Evolutionary conservation across 2,888 invertebrate species (phyloP), one percentile per base, ranked within the genome.

Genomic region (Meloe dianella): DNA sequence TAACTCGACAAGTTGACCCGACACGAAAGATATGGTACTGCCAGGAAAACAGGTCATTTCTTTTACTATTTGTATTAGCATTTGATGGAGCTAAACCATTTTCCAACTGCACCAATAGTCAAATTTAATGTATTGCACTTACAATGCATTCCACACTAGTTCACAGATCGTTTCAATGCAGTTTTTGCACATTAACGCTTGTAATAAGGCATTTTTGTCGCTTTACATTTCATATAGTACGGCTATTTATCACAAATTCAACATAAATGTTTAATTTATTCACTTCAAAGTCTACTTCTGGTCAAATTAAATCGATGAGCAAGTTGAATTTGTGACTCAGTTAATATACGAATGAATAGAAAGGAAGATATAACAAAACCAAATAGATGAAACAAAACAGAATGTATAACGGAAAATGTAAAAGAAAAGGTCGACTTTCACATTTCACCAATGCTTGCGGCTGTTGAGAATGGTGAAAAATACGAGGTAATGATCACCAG

Each of bases 1-100:
- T 63, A 66, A 67, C 66, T 57, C 69, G 66, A 66, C 66, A 62
- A 66, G 35, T 66, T 68, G 68, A 70, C 71, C 70, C 63, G 47
- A 59, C 61, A 64, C 66, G 60, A 64, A 70, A 70, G 68, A 71
- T 71, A 67, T 66, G 54, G 68, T 57, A 14, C 57, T 68, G 68
- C 64, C 69, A 59, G 64, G 62, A 66, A 69, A 64, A 54, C 54
- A 51, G 69, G 68, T 64, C 69, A 66, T 35, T 35, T 32, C 62
- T 61, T 69, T 64, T 63, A 63, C 63, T 60, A 66, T 60, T 58
- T 67, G 58, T 67, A 61, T 38, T 17, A 41, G 60, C 59, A 59
- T 64, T 67, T 67, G 67, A 64, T 67, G 64, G 61, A 60, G 58
- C 35, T 57, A 61, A 64, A 63, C 60, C 17, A 60, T 22, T 64